phyloP scores from a whole-genome alignment of 2,888 invertebrate species.

The Cordylochernes scorpioides region DNA sequence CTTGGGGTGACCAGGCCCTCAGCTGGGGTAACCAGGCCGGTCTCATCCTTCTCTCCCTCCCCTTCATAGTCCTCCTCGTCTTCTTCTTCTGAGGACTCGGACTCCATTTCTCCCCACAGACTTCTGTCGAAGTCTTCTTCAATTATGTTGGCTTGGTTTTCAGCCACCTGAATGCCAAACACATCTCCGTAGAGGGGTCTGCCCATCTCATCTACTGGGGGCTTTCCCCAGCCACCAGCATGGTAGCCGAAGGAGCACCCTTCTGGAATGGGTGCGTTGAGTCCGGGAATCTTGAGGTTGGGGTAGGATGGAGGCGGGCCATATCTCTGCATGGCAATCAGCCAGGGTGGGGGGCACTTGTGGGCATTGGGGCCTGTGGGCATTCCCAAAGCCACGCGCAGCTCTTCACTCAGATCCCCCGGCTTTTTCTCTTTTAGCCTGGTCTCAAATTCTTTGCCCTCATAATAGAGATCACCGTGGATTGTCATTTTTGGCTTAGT shows the following conservation, averaged over 20 bases:
- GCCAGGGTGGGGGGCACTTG: constrained; percentile 62
- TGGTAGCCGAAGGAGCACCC: constrained; percentile 94
- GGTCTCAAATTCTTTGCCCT: constrained; percentile 96
- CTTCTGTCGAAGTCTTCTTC: constrained; percentile 75
- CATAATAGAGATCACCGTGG: constrained; percentile 94
- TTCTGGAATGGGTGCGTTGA: constrained; percentile 94
- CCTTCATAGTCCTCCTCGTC: constrained; percentile 27
- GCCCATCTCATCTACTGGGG: constrained; percentile 92
- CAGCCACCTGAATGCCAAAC: constrained; percentile 41
- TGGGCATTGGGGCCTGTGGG: constrained; percentile 55
- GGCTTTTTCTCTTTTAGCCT: constrained; percentile 92
- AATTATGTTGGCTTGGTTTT: constrained; percentile 27
- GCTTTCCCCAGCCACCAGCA: constrained; percentile 98
- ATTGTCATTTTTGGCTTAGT: constrained; percentile 97
- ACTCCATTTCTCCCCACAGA: constrained; percentile 89
- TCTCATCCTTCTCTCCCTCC: constrained; percentile 32
- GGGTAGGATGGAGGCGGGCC: constrained; percentile 98
- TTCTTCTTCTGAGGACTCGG: constrained; percentile 45
- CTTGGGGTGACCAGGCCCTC: constrained; percentile 70
- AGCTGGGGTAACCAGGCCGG: constrained; percentile 70
- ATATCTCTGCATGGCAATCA: constrained; percentile 89
- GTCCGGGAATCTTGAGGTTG: constrained; percentile 36
- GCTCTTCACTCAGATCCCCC: constrained; percentile 79
- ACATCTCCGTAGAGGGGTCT: constrained; percentile 96
- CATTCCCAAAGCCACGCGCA: constrained; percentile 91